Percentiles rank a stretch among this genome's conserved stretches.
phyloP scores from a whole-genome alignment of 2,888 invertebrate species.

The Rambutsinella grinnellia region DNA sequence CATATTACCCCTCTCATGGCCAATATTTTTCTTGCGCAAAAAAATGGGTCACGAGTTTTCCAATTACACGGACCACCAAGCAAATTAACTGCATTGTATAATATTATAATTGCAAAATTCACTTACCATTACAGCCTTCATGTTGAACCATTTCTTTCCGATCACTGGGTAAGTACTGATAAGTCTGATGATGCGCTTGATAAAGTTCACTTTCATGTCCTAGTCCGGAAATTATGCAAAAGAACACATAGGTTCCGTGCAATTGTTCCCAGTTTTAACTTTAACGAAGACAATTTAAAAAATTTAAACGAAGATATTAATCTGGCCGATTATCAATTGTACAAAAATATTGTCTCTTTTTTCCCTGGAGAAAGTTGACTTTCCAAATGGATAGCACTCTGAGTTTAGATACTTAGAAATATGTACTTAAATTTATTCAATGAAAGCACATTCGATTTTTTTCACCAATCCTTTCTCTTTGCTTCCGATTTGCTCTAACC shows the following conservation, averaged over 20 bases:
- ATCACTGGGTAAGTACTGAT: conserved; percentile 50
- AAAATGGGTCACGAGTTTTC: too few relatives aligned
- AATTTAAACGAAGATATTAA: conserved; percentile 7
- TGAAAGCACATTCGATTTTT: conserved; percentile 1
- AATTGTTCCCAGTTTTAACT: conserved; percentile 8
- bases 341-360: neutral
- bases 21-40: too few relatives aligned
- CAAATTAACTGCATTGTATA: too few relatives aligned
- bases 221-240: conserved; percentile 57
- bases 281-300: too few relatives aligned
- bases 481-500: too few relatives aligned
- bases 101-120: too few relatives aligned
- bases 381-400: neutral
- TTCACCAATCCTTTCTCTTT: too few relatives aligned
- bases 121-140: conserved; percentile 64
- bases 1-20: neutral
- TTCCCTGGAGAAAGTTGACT: neutral
- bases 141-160: conserved; percentile 65
- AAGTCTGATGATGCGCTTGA: conserved; percentile 46
- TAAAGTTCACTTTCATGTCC: conserved; percentile 64
- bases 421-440: neutral
- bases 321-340: neutral
- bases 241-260: conserved; percentile 64
- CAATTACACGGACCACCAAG: too few relatives aligned
- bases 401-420: neutral